These are phyloP conservation scores for Nemapogon koenigi DNA, from an alignment of 2,888 invertebrate genomes.

Conservation along the genomic window DNA sequence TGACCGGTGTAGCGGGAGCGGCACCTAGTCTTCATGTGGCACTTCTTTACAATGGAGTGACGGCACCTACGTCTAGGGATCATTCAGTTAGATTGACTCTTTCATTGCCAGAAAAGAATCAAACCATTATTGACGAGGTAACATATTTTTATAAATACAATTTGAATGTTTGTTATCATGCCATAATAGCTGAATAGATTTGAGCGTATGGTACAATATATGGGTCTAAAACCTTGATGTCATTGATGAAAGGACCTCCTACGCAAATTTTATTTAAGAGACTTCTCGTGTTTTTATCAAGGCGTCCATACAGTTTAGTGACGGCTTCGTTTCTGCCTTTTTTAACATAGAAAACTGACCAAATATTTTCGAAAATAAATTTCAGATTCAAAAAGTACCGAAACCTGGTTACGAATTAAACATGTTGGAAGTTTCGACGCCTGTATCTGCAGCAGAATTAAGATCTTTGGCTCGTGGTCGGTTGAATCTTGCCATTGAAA, in stretches of 20 bases:
- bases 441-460: slow-evolving; percentile 77
- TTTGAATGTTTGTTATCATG: too few relatives aligned
- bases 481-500: slow-evolving; percentile 72
- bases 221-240: too few relatives aligned
- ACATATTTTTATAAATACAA: too few relatives aligned
- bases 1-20: slow-evolving; percentile 80
- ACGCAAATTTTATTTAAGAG: too few relatives aligned
- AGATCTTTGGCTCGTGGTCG: slow-evolving; percentile 80
- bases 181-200: too few relatives aligned
- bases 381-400: slow-evolving; percentile 67
- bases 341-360: too few relatives aligned
- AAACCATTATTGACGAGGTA: slow-evolving; percentile 77
- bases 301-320: too few relatives aligned
- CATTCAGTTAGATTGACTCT: slow-evolving; percentile 74
- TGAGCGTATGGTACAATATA: too few relatives aligned
- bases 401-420: slow-evolving; percentile 82
- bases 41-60: slow-evolving; percentile 82
- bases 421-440: slow-evolving; percentile 78
- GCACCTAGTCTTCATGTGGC: slow-evolving; percentile 83
- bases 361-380: too few relatives aligned
- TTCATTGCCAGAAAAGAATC: slow-evolving; percentile 74
- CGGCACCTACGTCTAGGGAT: slow-evolving; percentile 68
- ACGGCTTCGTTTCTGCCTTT: too few relatives aligned
- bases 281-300: too few relatives aligned
- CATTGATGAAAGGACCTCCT: too few relatives aligned